Percentiles rank a stretch among this genome's conserved stretches.
Evolutionary conservation across 2,113 vertebrate genomes (phyloP).

Genomic region (Anarrhichthys ocellatus): DNA sequence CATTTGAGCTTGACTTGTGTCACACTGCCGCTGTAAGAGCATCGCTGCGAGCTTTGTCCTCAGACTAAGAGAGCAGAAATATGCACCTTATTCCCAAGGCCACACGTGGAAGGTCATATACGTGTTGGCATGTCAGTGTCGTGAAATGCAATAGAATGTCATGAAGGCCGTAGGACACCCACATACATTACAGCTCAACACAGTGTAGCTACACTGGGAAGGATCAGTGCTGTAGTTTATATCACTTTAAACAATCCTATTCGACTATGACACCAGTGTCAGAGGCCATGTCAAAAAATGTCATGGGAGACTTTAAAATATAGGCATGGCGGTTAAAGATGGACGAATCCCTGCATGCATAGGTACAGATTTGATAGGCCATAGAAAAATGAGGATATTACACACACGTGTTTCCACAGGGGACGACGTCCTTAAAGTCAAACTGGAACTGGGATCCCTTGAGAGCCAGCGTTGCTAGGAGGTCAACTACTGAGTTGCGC

Average conservation of each 20-base stretch:
- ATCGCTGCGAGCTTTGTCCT: constrained; percentile 23
- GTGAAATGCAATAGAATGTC: constrained; percentile 22
- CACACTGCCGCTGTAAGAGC: constrained; percentile 17
- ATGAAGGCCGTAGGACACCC: background rate
- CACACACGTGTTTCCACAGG: no score
- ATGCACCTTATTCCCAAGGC: constrained; percentile 35
- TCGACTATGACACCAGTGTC: background rate
- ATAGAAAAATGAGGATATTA: no score
- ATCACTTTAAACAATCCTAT: background rate
- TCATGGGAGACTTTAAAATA: background rate
- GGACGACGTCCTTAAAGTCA: background rate
- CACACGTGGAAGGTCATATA: constrained; percentile 28
- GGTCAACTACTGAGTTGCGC: no score
- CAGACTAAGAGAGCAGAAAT: constrained; percentile 19
- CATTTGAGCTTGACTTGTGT: background rate
- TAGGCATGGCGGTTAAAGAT: background rate
- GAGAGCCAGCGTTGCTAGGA: no score
- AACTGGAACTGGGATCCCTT: background rate
- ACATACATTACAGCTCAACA: constrained; percentile 14
- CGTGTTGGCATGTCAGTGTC: constrained; percentile 12
- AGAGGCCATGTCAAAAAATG: background rate
- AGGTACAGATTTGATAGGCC: background rate
- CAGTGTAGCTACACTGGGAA: background rate
- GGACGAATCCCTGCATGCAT: background rate
- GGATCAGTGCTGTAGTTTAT: background rate